Percentiles rank a stretch among this genome's conserved stretches.
Evolutionary conservation across 2,113 vertebrate species (phyloP).

Genomic region (Mustelus asterias): DNA sequence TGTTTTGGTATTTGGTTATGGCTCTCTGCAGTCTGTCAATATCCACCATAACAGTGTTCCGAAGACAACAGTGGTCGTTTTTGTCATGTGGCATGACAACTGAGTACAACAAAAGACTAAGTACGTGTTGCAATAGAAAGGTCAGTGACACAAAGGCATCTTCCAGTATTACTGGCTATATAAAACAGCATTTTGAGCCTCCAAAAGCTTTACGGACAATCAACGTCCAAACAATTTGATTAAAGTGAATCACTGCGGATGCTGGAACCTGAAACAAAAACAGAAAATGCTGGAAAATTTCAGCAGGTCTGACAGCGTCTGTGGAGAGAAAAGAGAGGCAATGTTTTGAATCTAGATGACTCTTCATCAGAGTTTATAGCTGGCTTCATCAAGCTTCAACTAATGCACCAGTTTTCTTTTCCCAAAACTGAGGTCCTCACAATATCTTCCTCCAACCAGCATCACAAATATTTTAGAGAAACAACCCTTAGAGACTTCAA

Average conservation of each 20-base stretch:
- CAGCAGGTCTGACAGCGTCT: no score
- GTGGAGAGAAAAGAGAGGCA: no score
- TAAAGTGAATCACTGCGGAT: no score
- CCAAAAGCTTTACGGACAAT: not conserved
- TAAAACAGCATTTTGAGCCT: not conserved
- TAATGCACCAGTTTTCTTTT: not conserved
- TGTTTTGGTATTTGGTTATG: not conserved
- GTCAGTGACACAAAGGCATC: not conserved
- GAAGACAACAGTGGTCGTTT: not conserved
- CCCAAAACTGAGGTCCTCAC: not conserved
- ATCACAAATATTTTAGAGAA: conserved; percentile 2
- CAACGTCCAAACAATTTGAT: not conserved
- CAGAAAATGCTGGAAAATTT: no score
- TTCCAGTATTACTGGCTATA: not conserved
- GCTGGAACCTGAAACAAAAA: no score
- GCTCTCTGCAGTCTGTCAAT: not conserved
- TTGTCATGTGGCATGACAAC: not conserved
- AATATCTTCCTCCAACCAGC: not conserved
- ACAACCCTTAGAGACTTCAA: not conserved
- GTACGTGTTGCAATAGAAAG: not conserved
- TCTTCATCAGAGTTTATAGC: not conserved
- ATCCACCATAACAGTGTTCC: not conserved
- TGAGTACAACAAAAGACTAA: not conserved
- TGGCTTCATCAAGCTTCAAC: not conserved
- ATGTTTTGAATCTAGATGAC: no score